phyloP scores from a whole-genome alignment of 37 sponge, comb jelly and placozoan species.

The Ianthella basta region DNA sequence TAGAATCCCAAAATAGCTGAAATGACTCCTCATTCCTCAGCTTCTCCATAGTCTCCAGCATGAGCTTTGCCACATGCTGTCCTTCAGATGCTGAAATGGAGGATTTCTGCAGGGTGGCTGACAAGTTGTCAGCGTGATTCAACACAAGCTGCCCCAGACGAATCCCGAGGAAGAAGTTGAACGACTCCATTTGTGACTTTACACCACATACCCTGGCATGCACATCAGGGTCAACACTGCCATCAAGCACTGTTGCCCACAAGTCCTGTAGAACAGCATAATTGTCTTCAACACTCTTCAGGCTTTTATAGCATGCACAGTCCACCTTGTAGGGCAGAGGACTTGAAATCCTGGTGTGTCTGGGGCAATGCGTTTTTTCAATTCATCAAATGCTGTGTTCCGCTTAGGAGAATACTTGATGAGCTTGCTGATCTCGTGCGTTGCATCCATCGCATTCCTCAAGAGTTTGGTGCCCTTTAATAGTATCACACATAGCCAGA shows the following conservation, averaged over 20 bases:
- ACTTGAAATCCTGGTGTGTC: constrained; percentile 27
- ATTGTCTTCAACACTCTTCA: constrained; percentile 20
- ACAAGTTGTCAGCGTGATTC: constrained; percentile 22
- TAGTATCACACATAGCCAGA: constrained; percentile 31
- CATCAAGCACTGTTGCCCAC: neutral
- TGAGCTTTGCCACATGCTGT: neutral
- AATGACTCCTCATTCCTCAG: constrained; percentile 4
- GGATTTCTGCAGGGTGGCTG: neutral
- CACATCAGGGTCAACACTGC: constrained; percentile 9
- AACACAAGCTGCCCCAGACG: constrained; percentile 6
- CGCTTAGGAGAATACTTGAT: constrained; percentile 30
- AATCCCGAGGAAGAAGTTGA: constrained; percentile 22
- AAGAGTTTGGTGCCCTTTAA: neutral
- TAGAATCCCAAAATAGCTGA: constrained; percentile 18
- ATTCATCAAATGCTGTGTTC: neutral
- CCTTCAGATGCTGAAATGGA: constrained; percentile 37
- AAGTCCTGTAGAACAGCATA: constrained; percentile 17
- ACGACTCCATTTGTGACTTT: constrained; percentile 19
- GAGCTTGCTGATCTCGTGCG: constrained; percentile 29
- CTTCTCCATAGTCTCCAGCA: neutral
- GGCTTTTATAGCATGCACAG: constrained; percentile 32
- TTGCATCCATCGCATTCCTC: constrained; percentile 20
- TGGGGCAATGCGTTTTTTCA: neutral
- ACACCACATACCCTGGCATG: constrained; percentile 4
- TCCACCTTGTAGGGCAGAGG: constrained; percentile 44